Evolutionary conservation across 2,797 vertebrate species (phyloP).

Genomic region (Melanotaenia parkinsoni): DNA sequence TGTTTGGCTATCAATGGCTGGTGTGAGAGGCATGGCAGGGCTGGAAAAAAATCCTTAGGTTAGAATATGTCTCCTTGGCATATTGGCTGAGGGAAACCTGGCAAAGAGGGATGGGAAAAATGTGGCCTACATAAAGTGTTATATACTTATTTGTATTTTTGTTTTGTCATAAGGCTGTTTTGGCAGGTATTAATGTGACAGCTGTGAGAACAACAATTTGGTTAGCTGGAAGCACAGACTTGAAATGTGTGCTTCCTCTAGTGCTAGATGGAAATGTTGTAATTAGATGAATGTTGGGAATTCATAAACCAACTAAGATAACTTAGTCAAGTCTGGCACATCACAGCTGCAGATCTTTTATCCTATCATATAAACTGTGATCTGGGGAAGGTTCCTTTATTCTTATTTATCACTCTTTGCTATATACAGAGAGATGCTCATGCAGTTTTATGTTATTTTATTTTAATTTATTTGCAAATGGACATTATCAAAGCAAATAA

Average conservation of each 20-base stretch:
- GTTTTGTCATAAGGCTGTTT: slow-evolving; percentile 15
- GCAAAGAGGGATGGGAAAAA: slow-evolving; percentile 30
- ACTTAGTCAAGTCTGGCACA: slow-evolving; percentile 15
- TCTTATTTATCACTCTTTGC: too few species aligned
- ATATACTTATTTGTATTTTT: slow-evolving; percentile 27
- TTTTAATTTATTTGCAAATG: background rate
- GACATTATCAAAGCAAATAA: background rate
- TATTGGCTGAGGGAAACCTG: slow-evolving; percentile 50
- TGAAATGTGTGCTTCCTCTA: slow-evolving; percentile 33
- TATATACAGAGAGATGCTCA: background rate
- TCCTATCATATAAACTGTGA: slow-evolving; percentile 37
- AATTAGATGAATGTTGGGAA: slow-evolving; percentile 63
- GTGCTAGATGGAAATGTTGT: slow-evolving; percentile 31
- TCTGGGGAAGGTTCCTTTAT: slow-evolving; percentile 6
- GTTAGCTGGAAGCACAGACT: slow-evolving; percentile 7
- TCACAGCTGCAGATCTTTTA: slow-evolving; percentile 29
- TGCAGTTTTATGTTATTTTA: background rate
- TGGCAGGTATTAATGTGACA: slow-evolving; percentile 11
- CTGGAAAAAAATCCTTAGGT: slow-evolving; percentile 50
- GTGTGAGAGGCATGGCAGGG: slow-evolving; percentile 42
- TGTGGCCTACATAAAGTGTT: slow-evolving; percentile 1
- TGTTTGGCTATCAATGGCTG: slow-evolving; percentile 13
- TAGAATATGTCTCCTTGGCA: slow-evolving; percentile 33
- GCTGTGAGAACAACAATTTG: background rate
- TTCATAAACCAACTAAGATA: slow-evolving; percentile 46